Conservation (phyloP, 2,113 vertebrate genomes). For the Craseonycteris thonglongyai region DNA sequence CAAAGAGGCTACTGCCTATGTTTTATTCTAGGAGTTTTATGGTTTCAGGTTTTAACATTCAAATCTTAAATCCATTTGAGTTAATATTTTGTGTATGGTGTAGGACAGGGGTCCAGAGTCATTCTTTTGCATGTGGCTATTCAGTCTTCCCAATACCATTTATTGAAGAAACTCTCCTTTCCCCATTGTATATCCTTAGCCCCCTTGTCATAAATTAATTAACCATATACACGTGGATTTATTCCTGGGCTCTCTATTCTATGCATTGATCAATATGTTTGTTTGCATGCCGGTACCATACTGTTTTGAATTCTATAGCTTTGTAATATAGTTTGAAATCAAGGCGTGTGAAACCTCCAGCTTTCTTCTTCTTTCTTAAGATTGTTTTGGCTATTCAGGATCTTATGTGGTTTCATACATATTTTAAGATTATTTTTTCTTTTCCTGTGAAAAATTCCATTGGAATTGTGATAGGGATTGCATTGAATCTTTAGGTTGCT, state of each 20-base stretch:
- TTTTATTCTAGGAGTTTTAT: background rate
- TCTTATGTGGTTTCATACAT: background rate
- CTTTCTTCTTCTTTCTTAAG: background rate
- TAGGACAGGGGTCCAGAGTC: background rate
- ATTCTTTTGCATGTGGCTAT: background rate
- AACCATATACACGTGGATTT: background rate
- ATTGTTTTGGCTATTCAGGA: background rate
- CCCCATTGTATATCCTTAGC: background rate
- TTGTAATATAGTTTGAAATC: background rate
- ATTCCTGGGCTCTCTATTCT: background rate
- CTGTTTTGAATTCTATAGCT: background rate
- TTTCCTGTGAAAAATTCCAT: background rate
- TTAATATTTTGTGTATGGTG: background rate
- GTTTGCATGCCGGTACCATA: background rate
- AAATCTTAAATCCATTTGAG: background rate
- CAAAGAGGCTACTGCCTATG: background rate
- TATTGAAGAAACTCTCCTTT: background rate
- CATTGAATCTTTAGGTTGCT: background rate
- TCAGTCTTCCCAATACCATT: background rate
- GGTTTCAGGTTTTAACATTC: background rate
- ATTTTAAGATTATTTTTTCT: background rate
- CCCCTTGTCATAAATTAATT: background rate
- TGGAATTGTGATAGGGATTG: background rate
- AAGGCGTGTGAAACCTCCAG: background rate
- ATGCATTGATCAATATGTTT: background rate